Evolutionary conservation across 2,797 vertebrate species (phyloP).

Genomic region (Acropternis orthonyx): DNA sequence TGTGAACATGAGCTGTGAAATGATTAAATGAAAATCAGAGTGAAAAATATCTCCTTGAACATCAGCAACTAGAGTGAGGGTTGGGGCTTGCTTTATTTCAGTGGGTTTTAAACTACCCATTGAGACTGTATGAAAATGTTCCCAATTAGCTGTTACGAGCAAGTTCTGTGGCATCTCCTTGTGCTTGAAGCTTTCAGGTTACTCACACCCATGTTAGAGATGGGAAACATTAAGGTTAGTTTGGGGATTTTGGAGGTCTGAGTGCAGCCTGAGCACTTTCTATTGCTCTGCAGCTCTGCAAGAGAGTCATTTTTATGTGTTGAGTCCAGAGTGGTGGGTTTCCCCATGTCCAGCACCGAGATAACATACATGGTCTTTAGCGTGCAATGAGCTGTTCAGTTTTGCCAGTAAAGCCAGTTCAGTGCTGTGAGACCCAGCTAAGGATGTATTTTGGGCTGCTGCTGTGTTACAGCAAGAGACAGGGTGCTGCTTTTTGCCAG

Average conservation of each 20-base stretch:
- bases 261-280: not conserved
- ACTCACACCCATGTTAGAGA: accelerated
- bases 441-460: conserved; percentile 12
- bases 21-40: not conserved
- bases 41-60: not conserved
- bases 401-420: not conserved
- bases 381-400: not conserved
- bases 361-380: not conserved
- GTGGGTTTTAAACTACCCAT: not conserved
- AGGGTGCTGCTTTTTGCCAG: not conserved
- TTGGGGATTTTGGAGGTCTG: not conserved
- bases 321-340: not conserved
- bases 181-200: not conserved
- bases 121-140: not conserved
- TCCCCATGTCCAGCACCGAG: not conserved
- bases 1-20: not conserved
- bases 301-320: accelerated
- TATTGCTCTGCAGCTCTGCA: not conserved
- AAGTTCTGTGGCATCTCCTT: not conserved
- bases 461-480: conserved; percentile 13
- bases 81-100: not conserved
- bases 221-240: not conserved
- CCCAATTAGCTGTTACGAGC: not conserved
- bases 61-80: not conserved
- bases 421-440: not conserved